These are phyloP conservation scores for Tapirus terrestris DNA, from an alignment of 2,113 vertebrate genomes.

Conservation along the genomic window DNA sequence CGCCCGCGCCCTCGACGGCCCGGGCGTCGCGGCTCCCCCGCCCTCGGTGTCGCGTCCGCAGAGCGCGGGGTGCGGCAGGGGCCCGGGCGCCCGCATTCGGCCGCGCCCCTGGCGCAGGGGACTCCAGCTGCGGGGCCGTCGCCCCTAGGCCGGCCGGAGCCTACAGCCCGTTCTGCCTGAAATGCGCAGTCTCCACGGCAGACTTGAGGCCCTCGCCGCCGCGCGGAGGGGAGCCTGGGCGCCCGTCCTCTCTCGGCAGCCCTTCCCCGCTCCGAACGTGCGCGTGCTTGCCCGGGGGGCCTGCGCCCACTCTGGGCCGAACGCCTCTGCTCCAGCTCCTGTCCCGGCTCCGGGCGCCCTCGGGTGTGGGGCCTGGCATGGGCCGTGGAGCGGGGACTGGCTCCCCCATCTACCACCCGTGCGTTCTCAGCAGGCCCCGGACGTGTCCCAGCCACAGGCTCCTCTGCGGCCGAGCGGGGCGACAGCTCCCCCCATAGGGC, in stretches of 20 bases:
- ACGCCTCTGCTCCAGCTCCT: not conserved
- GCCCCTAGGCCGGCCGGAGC: not conserved
- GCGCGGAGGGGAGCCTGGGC: too few relatives aligned
- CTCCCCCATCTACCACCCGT: not conserved
- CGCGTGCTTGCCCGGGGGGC: not conserved
- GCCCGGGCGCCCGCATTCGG: not conserved
- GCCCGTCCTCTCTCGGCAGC: too few relatives aligned
- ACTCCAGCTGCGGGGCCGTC: not conserved
- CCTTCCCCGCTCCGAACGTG: not conserved
- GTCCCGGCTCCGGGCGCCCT: not conserved
- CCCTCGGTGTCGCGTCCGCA: too few relatives aligned
- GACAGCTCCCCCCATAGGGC: not conserved
- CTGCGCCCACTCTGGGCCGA: not conserved
- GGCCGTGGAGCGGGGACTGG: rapidly evolving
- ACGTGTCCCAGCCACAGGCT: not conserved
- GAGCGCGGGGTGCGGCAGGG: not conserved
- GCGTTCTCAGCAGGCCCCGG: not conserved
- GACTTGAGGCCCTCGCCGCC: not conserved
- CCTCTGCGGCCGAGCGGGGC: not conserved
- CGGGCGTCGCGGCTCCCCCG: rapidly evolving
- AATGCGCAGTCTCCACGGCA: rapidly evolving
- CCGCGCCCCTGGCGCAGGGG: too few relatives aligned
- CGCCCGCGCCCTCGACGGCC: too few relatives aligned
- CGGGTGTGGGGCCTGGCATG: rapidly evolving
- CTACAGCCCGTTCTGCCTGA: not conserved